Base-by-base conservation (phyloP, 2,797 vertebrate species). In the Argyrosomus regius region DNA sequence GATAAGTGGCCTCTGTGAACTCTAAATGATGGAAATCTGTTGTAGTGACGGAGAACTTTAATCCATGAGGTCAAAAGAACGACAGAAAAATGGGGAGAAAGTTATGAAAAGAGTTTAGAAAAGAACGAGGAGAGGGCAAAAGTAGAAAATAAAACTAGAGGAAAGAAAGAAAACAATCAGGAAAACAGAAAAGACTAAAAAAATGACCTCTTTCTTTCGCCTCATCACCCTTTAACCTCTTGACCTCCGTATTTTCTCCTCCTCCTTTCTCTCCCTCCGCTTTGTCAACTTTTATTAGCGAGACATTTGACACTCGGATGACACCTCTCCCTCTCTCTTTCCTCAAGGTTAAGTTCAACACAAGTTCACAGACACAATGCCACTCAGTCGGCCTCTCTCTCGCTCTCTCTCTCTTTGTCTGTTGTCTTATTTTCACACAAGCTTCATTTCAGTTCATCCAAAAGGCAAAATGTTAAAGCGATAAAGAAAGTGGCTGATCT, bases 291-390 rank as follows among this genome's bases (percentile, higher is more conserved):
- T 87, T 88, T 80, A 87, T 89, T 82, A 80, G 78, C 2, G 24
- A 80, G 78, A 75, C 60, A 52, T 84, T 83, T 77, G 88, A 86
- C 77, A 78, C 72, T 3, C 41, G 39, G 73, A 60, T 48, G 75
- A 85, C 85, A 82, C 77, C 82, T 78, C 80, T 61, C 13, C 7
- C 54, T 72, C 70, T 63, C 68, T 41, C 48, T 64, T 12, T 75
- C n/a, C 54, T 69, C 78, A 66, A 67, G 75, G 72, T 87, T 63
- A 85, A 82, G 88, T 89, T 91, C 86, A 90, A 8, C 69, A 22
- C 58, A 4, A 84, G 90, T 87, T 91, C 87, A 83, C 80, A 75
- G 77, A 76, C 84, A 31, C 57, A 13, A 56, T 35, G 26, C 2
- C 12, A 2, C 9, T 53, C 41, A n/a, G 43, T 28, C 31, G 31